phyloP scores from a whole-genome alignment of 2,888 invertebrate species.

The Drosophila seclusa region DNA sequence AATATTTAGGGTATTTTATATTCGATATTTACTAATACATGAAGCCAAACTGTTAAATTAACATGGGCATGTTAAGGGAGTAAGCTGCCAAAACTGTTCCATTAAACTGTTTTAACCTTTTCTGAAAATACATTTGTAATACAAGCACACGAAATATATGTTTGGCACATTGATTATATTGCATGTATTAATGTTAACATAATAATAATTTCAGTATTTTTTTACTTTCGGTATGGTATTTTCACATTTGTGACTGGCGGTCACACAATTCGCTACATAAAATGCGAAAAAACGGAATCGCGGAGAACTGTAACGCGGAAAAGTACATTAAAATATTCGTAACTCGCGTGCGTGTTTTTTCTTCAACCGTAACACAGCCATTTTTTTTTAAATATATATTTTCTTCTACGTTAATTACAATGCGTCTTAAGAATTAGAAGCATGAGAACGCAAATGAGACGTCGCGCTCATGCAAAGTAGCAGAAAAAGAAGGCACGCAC shows the following conservation, averaged over 20 bases:
- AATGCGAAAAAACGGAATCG: conserved; percentile 67
- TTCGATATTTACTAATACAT: neutral
- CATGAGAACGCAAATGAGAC: conserved; percentile 46
- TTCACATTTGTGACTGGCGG: conserved; percentile 10
- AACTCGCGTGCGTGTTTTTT: conserved; percentile 54
- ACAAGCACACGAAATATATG: neutral
- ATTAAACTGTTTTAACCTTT: neutral
- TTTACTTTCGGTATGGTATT: conserved; percentile 24
- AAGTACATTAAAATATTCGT: conserved; percentile 60
- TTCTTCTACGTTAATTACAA: conserved; percentile 19
- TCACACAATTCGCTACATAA: conserved; percentile 54
- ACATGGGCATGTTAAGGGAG: neutral
- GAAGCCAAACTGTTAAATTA: conserved; percentile 7
- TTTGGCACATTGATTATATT: neutral
- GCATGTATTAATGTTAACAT: neutral
- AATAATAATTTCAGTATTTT: conserved; percentile 11
- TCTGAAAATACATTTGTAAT: neutral
- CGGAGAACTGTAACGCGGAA: conserved; percentile 64
- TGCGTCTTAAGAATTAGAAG: conserved; percentile 28
- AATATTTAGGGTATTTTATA: conserved; percentile 36
- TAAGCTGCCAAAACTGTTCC: neutral
- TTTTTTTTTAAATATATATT: conserved; percentile 23
- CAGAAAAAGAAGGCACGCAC: conserved; percentile 73
- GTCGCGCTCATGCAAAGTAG: conserved; percentile 61
- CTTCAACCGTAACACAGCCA: conserved; percentile 18